These are phyloP conservation scores for Onychomys arenicola DNA, from an alignment of 2,797 vertebrate species.

Conservation along the genomic window DNA sequence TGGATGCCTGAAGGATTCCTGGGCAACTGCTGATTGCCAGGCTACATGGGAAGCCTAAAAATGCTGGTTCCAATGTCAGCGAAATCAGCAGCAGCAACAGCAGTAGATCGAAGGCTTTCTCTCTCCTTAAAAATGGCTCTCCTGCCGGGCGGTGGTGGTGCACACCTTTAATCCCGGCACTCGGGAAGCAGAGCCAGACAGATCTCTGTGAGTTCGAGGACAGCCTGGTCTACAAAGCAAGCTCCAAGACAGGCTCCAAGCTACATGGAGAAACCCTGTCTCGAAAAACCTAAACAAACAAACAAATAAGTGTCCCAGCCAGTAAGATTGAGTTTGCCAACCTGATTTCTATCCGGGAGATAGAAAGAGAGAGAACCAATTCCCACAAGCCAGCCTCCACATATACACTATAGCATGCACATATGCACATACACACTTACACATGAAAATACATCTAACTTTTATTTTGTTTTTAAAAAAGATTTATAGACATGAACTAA, in stretches of 20 bases:
- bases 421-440: background rate
- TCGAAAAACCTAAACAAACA: too few species aligned
- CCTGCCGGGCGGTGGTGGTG: too few species aligned
- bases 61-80: background rate
- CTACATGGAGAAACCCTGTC: too few species aligned
- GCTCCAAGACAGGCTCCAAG: too few species aligned
- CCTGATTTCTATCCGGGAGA: background rate
- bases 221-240: too few species aligned
- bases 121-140: background rate
- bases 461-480: background rate
- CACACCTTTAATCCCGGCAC: too few species aligned
- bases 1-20: background rate
- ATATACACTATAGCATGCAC: background rate
- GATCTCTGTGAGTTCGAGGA: too few species aligned
- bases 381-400: background rate
- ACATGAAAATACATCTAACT: background rate
- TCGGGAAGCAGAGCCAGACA: too few species aligned
- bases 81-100: background rate
- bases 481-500: too few species aligned
- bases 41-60: background rate
- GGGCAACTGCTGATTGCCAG: background rate
- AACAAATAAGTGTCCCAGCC: too few species aligned
- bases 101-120: background rate
- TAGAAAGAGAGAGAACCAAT: background rate
- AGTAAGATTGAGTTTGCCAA: background rate